Evolutionary conservation across 2,113 vertebrate species (phyloP), one percentile per base, ranked within the genome.

Genomic region (Camelus bactrianus): DNA sequence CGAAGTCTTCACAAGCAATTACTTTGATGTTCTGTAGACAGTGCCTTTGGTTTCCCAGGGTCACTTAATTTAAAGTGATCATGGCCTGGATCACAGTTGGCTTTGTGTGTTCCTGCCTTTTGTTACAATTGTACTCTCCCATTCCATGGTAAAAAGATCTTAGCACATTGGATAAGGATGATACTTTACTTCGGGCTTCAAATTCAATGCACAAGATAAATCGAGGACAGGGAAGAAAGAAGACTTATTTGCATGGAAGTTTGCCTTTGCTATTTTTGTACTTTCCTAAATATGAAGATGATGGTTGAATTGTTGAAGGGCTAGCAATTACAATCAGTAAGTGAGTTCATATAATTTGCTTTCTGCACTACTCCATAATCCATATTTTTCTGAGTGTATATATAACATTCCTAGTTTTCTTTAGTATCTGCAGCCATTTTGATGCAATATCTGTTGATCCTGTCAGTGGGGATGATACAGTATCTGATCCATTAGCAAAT

Each of bases 301-400:
- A 69, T 89, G 89, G 93, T 93, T 97, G 89, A 96, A 94, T 96
- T 93, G 94, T 97, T 95, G 94, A 96, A 91, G 85, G 82, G 69
- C 73, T 91, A 95, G 94, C 95, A 97, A 97, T 97, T 97, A 97
- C 50, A 97, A 96, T 97, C 91, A 96, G 89, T 48, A 69, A 89
- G 38, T 91, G 91, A 97, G 69, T 91, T 93, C 60, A 82, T 93
- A 73, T 89, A 75, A 97, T 98, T 94, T 86, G 11, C 67, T 95
- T 85, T 97, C 64, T 94, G 65, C 19, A 38, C 28, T 80, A 52
- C 30, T 72, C 79, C 84, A 91, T 93, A 94, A 93, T 93, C 81
- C 72, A 73, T 97, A 95, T 86, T 94, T 96, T 84, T 97, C 92
- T 79, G 42, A 84, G 50, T 88, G 5, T 76, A 65, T 79, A 56